Evolutionary conservation across 2,888 invertebrate species (phyloP).

Genomic region (Bugula neritina): DNA sequence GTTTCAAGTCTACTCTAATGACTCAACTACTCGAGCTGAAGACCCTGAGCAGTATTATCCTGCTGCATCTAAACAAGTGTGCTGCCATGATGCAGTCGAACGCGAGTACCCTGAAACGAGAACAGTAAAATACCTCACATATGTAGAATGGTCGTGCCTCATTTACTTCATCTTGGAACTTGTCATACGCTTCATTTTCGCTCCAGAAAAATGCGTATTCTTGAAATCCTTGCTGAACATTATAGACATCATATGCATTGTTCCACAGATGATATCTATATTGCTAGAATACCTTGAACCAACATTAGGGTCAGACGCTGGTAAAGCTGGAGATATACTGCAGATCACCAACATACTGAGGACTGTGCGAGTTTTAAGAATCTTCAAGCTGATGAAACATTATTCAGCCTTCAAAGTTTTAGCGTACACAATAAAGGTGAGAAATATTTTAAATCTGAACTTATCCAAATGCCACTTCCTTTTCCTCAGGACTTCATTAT

Average conservation of each 20-base stretch:
- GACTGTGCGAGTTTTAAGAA: conserved; percentile 46
- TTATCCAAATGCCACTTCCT: no score
- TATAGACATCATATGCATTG: conserved; percentile 46
- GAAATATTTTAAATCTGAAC: no score
- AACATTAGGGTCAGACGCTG: conserved; percentile 29
- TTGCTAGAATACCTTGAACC: conserved; percentile 34
- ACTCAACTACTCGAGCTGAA: conserved; percentile 1
- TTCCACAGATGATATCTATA: conserved; percentile 45
- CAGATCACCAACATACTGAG: conserved; percentile 40
- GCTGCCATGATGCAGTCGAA: background rate
- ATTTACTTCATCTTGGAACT: conserved; percentile 2
- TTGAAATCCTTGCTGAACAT: conserved; percentile 42
- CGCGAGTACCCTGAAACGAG: background rate
- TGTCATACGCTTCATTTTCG: background rate
- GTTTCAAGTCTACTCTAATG: background rate
- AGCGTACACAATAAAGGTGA: conserved; percentile 47
- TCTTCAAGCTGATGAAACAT: conserved; percentile 53
- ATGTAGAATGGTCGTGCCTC: conserved; percentile 14
- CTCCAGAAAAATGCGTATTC: conserved; percentile 32
- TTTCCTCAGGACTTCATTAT: no score
- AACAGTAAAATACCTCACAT: background rate
- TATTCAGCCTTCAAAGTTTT: conserved; percentile 51
- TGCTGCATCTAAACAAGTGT: conserved; percentile 12
- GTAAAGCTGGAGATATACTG: conserved; percentile 39
- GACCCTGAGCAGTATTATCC: conserved; percentile 21